phyloP scores from a whole-genome alignment of 2,113 vertebrate genomes.

The Circaetus gallicus region DNA sequence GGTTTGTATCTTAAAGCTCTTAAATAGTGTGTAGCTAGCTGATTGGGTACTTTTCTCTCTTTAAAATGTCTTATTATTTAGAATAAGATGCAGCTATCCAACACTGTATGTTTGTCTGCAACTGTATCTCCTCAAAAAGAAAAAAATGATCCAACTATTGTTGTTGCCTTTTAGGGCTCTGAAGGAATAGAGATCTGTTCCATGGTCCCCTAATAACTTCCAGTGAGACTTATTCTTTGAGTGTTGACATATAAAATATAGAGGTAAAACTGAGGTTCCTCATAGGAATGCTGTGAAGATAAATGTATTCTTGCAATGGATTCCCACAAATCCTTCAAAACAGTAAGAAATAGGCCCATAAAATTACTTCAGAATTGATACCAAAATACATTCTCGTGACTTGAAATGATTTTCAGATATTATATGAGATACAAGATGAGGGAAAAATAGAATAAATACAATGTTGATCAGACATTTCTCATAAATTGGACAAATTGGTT shows the following conservation, averaged over 20 bases:
- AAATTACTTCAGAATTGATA: background rate
- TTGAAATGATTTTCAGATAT: background rate
- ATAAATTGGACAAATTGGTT: background rate
- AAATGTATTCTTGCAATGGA: background rate
- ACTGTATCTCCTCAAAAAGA: background rate
- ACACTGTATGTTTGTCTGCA: background rate
- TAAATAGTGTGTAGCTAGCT: background rate
- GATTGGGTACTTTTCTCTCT: background rate
- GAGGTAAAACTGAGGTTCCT: background rate
- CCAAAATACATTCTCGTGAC: background rate
- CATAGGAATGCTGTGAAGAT: background rate
- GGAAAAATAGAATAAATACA: background rate
- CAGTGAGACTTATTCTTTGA: background rate
- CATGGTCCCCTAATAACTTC: background rate
- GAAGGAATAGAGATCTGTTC: background rate
- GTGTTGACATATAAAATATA: background rate
- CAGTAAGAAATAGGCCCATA: background rate
- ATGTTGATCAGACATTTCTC: background rate
- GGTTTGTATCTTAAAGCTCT: background rate
- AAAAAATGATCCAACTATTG: background rate
- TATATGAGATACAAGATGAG: background rate
- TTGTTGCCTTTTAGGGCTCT: background rate
- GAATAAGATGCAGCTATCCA: background rate
- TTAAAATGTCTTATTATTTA: background rate
- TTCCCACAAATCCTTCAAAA: background rate